These are phyloP conservation scores for Drosophila paramelanica DNA, from an alignment of 2,888 invertebrate genomes.

Conservation along the genomic window DNA sequence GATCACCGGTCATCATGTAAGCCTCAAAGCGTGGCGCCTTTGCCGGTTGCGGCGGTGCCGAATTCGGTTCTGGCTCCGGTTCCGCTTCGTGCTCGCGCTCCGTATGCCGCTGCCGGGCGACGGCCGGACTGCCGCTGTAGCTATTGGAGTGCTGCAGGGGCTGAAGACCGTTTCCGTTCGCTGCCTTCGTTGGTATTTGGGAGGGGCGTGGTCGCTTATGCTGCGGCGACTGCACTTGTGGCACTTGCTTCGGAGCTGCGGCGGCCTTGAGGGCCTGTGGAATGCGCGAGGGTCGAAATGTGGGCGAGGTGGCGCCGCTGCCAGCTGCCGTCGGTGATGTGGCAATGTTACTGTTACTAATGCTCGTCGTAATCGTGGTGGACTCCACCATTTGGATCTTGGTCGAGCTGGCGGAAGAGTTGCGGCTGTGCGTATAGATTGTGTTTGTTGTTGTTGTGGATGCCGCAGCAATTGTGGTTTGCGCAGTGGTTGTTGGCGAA, in stretches of 20 bases:
- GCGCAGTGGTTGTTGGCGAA: slow-evolving; percentile 52
- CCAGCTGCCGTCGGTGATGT: slow-evolving; percentile 56
- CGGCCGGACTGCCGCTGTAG: slow-evolving; percentile 75
- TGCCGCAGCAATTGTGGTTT: slow-evolving; percentile 31
- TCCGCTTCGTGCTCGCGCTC: slow-evolving; percentile 54
- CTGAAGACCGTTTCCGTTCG: slow-evolving; percentile 63
- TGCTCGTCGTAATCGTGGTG: slow-evolving; percentile 65
- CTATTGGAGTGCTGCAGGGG: slow-evolving; percentile 77
- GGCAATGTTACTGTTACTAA: slow-evolving; percentile 51
- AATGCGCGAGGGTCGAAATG: slow-evolving; percentile 86
- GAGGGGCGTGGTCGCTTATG: slow-evolving; percentile 83
- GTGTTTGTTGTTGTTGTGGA: slow-evolving; percentile 42
- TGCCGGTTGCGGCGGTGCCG: slow-evolving; percentile 83
- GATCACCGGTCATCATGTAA: slow-evolving; percentile 99
- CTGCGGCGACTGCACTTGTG: slow-evolving; percentile 84
- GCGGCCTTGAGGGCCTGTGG: slow-evolving; percentile 85
- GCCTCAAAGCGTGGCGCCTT: slow-evolving; percentile 91
- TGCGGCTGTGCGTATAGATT: slow-evolving; percentile 78
- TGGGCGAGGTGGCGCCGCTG: slow-evolving; percentile 79
- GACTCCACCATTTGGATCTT: slow-evolving; percentile 81
- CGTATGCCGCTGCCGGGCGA: slow-evolving; percentile 55
- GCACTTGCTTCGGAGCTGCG: slow-evolving; percentile 75
- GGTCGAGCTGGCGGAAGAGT: slow-evolving; percentile 82
- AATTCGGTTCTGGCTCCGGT: slow-evolving; percentile 77
- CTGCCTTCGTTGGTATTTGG: slow-evolving; percentile 84